These are phyloP conservation scores for Ursus arctos DNA, from an alignment of 2,113 vertebrate species.

Conservation along the genomic window DNA sequence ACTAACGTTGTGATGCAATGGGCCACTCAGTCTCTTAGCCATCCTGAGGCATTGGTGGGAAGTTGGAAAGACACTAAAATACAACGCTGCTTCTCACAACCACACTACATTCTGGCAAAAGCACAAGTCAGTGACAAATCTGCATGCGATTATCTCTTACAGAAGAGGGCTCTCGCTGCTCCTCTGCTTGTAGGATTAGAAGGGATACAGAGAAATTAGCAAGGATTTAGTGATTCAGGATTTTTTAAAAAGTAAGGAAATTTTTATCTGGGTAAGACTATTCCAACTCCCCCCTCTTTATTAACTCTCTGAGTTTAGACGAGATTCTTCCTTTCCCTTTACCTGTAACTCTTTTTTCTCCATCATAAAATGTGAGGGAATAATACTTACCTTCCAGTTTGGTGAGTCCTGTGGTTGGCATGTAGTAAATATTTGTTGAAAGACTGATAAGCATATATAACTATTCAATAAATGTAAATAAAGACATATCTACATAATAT, in stretches of 20 bases:
- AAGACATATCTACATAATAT: not conserved
- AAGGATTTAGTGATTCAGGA: not conserved
- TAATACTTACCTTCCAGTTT: not conserved
- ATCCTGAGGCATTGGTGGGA: not conserved
- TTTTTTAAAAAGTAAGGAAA: not conserved
- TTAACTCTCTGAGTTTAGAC: not conserved
- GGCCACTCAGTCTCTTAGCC: not conserved
- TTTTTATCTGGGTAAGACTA: not conserved
- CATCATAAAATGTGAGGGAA: not conserved
- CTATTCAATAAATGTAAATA: not conserved
- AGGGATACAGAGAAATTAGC: not conserved
- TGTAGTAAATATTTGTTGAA: not conserved
- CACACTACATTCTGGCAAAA: not conserved
- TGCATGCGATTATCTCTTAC: not conserved
- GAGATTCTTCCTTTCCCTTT: not conserved
- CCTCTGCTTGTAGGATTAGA: not conserved
- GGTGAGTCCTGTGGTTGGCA: not conserved
- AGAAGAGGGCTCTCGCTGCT: not conserved
- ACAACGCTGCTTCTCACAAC: not conserved
- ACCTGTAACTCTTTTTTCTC: not conserved
- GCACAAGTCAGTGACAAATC: not conserved
- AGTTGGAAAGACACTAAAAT: not conserved
- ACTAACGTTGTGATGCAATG: rapidly evolving
- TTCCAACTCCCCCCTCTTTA: not conserved
- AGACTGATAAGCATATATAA: not conserved